These are phyloP conservation scores for Hemicrepidius hirtus DNA, from an alignment of 2,888 invertebrate genomes.

Conservation along the genomic window DNA sequence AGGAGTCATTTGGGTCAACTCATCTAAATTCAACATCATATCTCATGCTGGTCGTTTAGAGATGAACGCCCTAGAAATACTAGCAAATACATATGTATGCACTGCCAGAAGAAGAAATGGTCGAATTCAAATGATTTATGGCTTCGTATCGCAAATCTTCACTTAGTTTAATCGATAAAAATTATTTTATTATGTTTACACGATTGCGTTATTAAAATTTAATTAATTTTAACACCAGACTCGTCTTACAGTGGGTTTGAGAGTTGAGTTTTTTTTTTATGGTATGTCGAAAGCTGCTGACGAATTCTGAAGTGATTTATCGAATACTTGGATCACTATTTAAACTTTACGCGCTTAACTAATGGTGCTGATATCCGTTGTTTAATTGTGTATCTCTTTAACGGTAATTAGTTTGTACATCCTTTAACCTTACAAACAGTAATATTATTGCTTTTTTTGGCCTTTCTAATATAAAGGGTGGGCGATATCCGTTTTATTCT, in stretches of 20 bases:
- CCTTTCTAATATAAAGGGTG: constrained; percentile 13
- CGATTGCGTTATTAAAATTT: constrained; percentile 38
- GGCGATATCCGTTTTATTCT: constrained; percentile 11
- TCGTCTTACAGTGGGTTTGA: background rate
- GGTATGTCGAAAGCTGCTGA: constrained; percentile 1
- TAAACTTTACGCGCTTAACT: constrained; percentile 23
- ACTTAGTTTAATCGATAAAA: constrained; percentile 32
- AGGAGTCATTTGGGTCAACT: constrained; percentile 37
- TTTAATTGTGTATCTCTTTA: constrained; percentile 23
- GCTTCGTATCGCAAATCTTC: constrained; percentile 25
- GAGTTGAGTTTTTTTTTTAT: background rate
- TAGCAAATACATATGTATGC: background rate
- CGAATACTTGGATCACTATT: background rate
- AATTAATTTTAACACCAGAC: constrained; percentile 30
- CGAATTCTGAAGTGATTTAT: constrained; percentile 21
- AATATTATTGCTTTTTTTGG: background rate
- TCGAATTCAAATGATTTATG: constrained; percentile 38
- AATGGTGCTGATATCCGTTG: constrained; percentile 26
- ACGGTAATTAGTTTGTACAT: constrained; percentile 22
- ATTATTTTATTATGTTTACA: constrained; percentile 41
- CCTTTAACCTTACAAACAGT: constrained; percentile 16
- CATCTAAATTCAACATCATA: constrained; percentile 42
- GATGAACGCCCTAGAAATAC: constrained; percentile 38
- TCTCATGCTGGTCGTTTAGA: constrained; percentile 24
- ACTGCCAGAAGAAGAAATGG: background rate